phyloP scores from a whole-genome alignment of 2,888 invertebrate species.

The Trichogramma dendrolimi region DNA sequence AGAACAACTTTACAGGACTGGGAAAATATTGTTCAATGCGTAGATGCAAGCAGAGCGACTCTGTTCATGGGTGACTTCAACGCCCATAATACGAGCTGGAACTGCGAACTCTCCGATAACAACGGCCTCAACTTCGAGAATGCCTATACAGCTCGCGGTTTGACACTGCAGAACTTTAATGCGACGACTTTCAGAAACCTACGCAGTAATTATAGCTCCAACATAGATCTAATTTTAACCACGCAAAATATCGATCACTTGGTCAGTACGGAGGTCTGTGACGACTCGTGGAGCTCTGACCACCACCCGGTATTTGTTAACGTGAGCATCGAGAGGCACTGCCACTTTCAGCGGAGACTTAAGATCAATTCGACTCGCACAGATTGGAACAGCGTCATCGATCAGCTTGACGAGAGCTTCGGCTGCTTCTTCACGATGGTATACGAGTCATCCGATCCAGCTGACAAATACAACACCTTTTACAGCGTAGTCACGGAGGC shows the following conservation, averaged over 20 bases:
- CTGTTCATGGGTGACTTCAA: no score
- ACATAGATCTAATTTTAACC: conserved; percentile 3
- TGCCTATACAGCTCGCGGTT: no score
- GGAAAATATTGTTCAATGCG: no score
- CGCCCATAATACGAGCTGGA: no score
- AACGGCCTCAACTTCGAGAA: no score
- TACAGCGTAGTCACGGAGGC: neutral
- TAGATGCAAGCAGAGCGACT: no score
- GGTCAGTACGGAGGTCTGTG: neutral
- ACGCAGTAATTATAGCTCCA: neutral
- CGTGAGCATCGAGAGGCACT: neutral
- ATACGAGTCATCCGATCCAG: neutral
- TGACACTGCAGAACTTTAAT: neutral
- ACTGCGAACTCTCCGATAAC: no score
- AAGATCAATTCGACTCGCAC: neutral
- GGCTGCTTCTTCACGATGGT: no score
- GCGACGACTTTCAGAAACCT: neutral
- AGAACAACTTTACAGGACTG: no score
- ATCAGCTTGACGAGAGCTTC: no score
- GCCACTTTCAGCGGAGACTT: neutral
- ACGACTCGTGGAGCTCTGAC: conserved; percentile 3
- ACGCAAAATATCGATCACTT: neutral
- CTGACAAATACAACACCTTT: neutral
- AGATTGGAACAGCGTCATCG: conserved; percentile 1
- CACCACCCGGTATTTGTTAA: neutral